Percentiles rank a stretch among this genome's conserved stretches.
Conservation (phyloP, 2,113 vertebrate genomes). For the Argyrosomus japonicus region DNA sequence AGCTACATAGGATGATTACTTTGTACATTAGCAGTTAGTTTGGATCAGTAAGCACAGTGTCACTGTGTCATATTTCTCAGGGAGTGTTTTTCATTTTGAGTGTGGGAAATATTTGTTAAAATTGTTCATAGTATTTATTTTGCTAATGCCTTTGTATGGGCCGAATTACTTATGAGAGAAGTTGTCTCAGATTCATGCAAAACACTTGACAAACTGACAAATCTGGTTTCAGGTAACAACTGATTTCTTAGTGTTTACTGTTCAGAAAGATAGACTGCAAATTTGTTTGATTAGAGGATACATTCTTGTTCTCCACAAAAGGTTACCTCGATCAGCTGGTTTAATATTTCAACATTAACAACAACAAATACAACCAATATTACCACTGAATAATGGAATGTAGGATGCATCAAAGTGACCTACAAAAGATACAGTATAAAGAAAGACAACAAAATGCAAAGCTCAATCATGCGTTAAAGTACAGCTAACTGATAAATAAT, state of each 20-base stretch:
- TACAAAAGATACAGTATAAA: no score
- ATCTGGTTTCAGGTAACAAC: background rate
- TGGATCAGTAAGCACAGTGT: background rate
- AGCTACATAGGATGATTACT: constrained; percentile 19
- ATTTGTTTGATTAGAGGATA: background rate
- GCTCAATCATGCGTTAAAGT: no score
- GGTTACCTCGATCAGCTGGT: background rate
- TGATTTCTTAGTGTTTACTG: background rate
- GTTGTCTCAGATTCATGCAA: background rate
- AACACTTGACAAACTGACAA: background rate
- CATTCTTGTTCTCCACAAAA: background rate
- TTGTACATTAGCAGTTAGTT: constrained; percentile 20
- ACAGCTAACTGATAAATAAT: no score
- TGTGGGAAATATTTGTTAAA: no score
- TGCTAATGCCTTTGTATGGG: background rate
- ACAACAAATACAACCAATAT: background rate
- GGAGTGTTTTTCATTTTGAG: no score
- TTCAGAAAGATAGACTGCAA: background rate
- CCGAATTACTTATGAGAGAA: no score
- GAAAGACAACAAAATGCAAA: no score
- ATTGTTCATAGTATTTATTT: background rate
- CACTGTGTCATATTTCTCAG: background rate
- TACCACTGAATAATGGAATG: no score
- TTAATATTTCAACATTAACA: background rate
- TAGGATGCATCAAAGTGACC: no score